Percentiles rank a stretch among this genome's conserved stretches.
phyloP scores from a whole-genome alignment of 2,113 vertebrate genomes.

The Lasiurus cinereus region DNA sequence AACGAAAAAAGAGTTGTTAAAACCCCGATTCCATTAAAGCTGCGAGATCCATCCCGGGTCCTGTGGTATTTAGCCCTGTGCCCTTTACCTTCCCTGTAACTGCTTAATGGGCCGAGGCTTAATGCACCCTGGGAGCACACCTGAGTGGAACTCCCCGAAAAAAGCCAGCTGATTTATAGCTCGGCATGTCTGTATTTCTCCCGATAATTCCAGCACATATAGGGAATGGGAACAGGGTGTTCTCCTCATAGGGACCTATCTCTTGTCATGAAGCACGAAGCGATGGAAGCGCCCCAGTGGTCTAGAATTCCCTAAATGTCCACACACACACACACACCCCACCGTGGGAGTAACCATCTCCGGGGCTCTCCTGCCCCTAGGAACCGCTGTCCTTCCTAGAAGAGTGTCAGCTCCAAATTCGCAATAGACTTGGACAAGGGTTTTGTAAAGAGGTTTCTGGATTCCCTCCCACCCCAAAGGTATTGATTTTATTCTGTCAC shows the following conservation, averaged over 20 bases:
- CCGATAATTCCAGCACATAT: conserved; percentile 86
- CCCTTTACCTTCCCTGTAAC: conserved; percentile 96
- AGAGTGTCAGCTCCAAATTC: conserved; percentile 76
- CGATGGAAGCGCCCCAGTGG: conserved; percentile 18
- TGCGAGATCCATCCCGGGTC: conserved; percentile 94
- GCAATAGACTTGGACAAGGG: conserved; percentile 73
- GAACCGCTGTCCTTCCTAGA: conserved; percentile 69
- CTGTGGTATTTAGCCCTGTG: conserved; percentile 94
- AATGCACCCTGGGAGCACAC: conserved; percentile 92
- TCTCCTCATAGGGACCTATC: conserved; percentile 86
- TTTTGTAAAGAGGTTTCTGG: conserved; percentile 56
- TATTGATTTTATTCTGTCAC: conserved; percentile 71
- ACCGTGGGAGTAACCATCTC: conserved; percentile 33
- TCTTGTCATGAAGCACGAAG: conserved; percentile 80
- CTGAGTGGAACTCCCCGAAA: conserved; percentile 89
- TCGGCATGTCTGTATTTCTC: conserved; percentile 90
- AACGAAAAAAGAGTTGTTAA: conserved; percentile 99
- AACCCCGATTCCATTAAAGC: conserved; percentile 97
- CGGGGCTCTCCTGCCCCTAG: conserved; percentile 62
- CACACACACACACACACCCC: no score
- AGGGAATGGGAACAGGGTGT: conserved; percentile 83
- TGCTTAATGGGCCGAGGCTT: conserved; percentile 94
- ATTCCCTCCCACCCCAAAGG: neutral
- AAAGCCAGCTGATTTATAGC: conserved; percentile 89
- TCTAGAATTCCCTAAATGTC: neutral